Evolutionary conservation across 2,797 vertebrate genomes (phyloP).

Genomic region (Hafferia zeledoni): DNA sequence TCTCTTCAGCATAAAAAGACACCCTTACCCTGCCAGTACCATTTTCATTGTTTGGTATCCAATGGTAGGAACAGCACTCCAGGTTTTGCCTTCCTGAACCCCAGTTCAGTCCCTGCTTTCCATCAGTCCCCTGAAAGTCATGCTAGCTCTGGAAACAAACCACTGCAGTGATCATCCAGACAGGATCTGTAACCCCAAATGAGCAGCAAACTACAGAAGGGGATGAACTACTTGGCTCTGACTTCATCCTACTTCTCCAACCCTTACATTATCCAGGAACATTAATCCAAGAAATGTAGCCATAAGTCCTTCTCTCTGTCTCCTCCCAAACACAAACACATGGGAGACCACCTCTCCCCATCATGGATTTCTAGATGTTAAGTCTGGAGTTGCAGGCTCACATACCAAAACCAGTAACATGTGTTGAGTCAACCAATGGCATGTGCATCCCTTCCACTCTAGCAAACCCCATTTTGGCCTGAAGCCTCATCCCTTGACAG

Average conservation of each 20-base stretch:
- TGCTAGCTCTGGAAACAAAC: background rate
- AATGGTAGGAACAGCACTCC: background rate
- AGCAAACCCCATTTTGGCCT: background rate
- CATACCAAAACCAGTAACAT: accelerated
- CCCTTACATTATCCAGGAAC: background rate
- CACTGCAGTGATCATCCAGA: background rate
- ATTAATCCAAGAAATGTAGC: background rate
- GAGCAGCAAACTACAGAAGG: background rate
- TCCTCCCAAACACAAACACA: background rate
- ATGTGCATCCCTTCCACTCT: accelerated
- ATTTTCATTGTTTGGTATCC: background rate
- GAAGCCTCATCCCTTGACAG: background rate
- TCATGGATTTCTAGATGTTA: background rate
- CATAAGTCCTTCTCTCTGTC: background rate
- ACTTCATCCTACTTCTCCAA: background rate
- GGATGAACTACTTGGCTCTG: background rate
- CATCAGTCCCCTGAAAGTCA: background rate
- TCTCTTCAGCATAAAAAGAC: background rate
- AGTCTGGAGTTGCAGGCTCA: background rate
- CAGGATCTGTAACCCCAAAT: background rate
- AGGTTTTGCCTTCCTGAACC: background rate
- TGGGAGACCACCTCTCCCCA: background rate
- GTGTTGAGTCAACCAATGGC: accelerated
- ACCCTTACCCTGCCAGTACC: background rate
- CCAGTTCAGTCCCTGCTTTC: background rate